Evolutionary conservation across 2,797 vertebrate species (phyloP).

Genomic region (Mormyrops boulengeri): DNA sequence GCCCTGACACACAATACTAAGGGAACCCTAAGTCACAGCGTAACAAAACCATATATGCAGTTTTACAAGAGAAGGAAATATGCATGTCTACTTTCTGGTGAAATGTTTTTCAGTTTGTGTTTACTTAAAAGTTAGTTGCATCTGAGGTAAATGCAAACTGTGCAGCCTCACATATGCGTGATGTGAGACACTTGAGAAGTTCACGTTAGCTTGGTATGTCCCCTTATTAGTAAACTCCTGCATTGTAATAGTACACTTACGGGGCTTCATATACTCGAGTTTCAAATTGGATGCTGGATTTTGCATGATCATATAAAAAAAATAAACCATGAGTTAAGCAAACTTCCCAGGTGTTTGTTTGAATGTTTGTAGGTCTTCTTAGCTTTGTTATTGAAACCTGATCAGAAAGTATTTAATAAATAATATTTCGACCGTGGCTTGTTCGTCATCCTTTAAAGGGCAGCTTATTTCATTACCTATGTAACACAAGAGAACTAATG

Average conservation of each 20-base stretch:
- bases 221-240: constrained; percentile 66
- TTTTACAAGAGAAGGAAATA: constrained; percentile 70
- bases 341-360: constrained; percentile 72
- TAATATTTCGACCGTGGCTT: constrained; percentile 67
- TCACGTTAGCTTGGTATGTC: constrained; percentile 77
- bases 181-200: constrained; percentile 59
- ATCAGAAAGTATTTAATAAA: constrained; percentile 85
- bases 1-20: constrained; percentile 25
- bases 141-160: constrained; percentile 64
- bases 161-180: constrained; percentile 54
- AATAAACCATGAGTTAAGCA: constrained; percentile 83
- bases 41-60: constrained; percentile 67
- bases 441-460: constrained; percentile 18
- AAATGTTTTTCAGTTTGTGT: constrained; percentile 76
- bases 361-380: constrained; percentile 85
- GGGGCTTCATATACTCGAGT: constrained; percentile 82
- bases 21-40: constrained; percentile 35
- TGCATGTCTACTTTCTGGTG: constrained; percentile 86
- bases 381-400: constrained; percentile 82
- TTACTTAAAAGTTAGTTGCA: constrained; percentile 77
- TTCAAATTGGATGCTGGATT: constrained; percentile 95
- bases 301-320: constrained; percentile 94
- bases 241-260: constrained; percentile 79
- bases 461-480: neutral
- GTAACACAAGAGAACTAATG: neutral